These are phyloP conservation scores for Zele albiditarsus DNA, from an alignment of 2,888 invertebrate genomes.

Conservation along the genomic window DNA sequence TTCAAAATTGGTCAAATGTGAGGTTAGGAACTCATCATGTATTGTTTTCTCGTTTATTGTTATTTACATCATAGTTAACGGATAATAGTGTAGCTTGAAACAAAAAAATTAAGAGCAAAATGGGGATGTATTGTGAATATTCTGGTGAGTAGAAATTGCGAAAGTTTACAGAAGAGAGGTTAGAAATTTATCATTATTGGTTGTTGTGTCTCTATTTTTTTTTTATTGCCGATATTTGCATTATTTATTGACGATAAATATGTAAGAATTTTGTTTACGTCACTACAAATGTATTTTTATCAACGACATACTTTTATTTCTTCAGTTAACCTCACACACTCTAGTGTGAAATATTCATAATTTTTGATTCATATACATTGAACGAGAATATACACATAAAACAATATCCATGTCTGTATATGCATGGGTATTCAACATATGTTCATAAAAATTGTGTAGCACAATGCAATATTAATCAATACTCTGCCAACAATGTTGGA, in stretches of 20 bases:
- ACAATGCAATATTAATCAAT: not conserved
- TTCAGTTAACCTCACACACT: not conserved
- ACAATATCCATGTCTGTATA: not conserved
- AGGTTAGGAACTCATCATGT: not conserved
- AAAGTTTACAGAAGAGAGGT: not conserved
- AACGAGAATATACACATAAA: not conserved
- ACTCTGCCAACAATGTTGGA: not conserved
- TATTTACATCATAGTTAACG: no score
- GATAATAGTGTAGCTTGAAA: no score
- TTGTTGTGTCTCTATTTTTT: not conserved
- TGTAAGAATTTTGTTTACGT: not conserved
- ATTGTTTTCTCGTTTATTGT: no score
- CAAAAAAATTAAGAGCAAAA: no score
- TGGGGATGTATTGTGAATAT: no score
- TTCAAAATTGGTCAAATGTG: not conserved
- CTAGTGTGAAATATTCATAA: not conserved
- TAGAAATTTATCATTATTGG: not conserved
- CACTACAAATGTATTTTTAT: not conserved
- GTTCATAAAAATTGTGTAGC: not conserved
- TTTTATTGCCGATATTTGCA: not conserved
- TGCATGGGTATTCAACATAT: conserved; percentile 5
- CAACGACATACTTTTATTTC: not conserved
- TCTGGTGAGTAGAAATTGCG: no score
- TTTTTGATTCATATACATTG: not conserved
- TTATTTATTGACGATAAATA: not conserved